phyloP scores from a whole-genome alignment of 1,140 invertebrate species.

The Meloidogyne floridensis region DNA sequence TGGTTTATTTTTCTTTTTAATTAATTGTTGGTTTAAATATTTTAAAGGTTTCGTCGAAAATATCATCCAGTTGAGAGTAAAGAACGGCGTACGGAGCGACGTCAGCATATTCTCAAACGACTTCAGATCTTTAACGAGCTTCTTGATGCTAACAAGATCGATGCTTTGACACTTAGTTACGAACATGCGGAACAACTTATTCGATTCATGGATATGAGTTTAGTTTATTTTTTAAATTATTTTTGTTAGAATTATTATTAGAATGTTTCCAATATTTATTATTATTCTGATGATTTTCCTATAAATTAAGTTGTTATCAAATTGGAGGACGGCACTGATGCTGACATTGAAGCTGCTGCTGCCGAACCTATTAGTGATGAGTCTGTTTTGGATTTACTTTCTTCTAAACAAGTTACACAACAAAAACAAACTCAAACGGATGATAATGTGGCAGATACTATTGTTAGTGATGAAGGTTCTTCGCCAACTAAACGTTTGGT shows the following conservation, averaged over 20 bases:
- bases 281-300: neutral
- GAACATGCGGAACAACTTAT: slow-evolving; percentile 86
- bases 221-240: slow-evolving; percentile 9
- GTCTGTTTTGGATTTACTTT: slow-evolving; percentile 58
- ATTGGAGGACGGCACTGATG: slow-evolving; percentile 92
- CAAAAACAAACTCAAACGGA: neutral
- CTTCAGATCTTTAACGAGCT: slow-evolving; percentile 87
- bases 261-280: slow-evolving; percentile 4
- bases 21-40: slow-evolving; percentile 24
- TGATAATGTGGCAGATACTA: neutral
- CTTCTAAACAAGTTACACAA: neutral
- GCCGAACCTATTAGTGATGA: slow-evolving; percentile 65
- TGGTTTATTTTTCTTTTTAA: slow-evolving; percentile 76
- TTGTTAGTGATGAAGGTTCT: slow-evolving; percentile 39
- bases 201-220: slow-evolving; percentile 77
- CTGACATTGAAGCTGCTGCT: slow-evolving; percentile 77
- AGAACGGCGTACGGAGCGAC: slow-evolving; percentile 84
- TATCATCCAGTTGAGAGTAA: slow-evolving; percentile 95
- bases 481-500: neutral
- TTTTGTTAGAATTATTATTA: too few relatives aligned
- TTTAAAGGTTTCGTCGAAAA: slow-evolving; percentile 93
- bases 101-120: slow-evolving; percentile 80
- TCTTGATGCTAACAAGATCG: slow-evolving; percentile 75
- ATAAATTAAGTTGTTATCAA: slow-evolving; percentile 81
- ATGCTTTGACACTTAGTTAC: slow-evolving; percentile 74